Evolutionary conservation across 2,888 invertebrate genomes (phyloP), one percentile per base, ranked within the genome.

Genomic region (Ennomos erosarius): DNA sequence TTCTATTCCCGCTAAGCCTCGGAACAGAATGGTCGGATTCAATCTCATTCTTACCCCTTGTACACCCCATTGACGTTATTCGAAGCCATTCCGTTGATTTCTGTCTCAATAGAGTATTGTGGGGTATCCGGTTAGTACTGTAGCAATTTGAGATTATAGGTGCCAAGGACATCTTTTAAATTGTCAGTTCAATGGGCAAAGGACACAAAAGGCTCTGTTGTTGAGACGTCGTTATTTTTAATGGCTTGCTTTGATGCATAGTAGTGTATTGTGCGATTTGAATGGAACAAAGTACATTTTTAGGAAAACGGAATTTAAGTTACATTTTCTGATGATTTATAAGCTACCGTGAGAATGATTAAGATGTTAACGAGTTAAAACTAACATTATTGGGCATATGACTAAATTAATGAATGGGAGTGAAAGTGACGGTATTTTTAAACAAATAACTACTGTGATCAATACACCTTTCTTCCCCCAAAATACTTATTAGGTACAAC

Each of bases 11-110:
- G 9, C 2, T 13, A 9, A 43, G 43, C 35, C 40, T 47, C 37
- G 47, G 35, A 54, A 45, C 49, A 40, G 47, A 51, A 55, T 35
- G 47, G 46, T 36, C 11, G 35, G 39, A 35, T 11, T 52, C 34
- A 13, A 34, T 43, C 57, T 47, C 52, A 47, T 53, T 62, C n/a
- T 9, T 33, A 37, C 45, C 40, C 35, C 37, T 48, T 59, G 42
- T 44, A 9, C 64, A 52, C 58, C 55, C 59, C 47, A 55, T 59
- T 50, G 59, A 38, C 44, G 60, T 36, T 33, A 68, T 59, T 58
- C 43, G 44, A 59, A 57, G 44, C 53, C 52, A 58, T 62, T 56
- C 50, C 33, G 51, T 51, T 57, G 55, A 59, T 64, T 62, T 55
- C 57, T 50, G 58, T 51, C 49, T 48, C 52, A 45, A 59, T 36